Evolutionary conservation across 1,140 invertebrate species (phyloP), one percentile per base, ranked within the genome.

Genomic region (Atta texana): DNA sequence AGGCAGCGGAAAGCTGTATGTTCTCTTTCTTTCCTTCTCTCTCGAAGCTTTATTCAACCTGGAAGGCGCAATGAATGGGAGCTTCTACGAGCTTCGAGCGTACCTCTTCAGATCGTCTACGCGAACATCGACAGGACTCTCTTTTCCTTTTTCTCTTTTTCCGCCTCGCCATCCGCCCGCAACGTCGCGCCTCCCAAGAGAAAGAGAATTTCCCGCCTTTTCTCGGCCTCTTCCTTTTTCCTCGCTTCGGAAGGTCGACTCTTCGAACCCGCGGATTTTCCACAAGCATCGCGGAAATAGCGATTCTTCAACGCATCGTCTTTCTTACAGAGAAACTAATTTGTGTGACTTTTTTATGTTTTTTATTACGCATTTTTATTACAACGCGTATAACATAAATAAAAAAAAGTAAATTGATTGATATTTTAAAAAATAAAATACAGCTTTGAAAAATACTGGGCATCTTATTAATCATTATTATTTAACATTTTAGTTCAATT

Each of bases 31-130:
- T 18, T 49, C 74, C 34, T 44, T 12, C 39, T 12, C 44, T 24
- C 34, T 53, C 21, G 57, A 71, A 86, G 72, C 78, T 89, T 87
- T 87, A 87, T 89, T 87, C 87, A 88, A 68, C 69, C 39, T 75
- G 76, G 76, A 88, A 63, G 76, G 61, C 31, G 61, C 69, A 68
- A 86, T 87, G 76, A 88, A 76, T 88, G 85, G 87, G 31, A 81
- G 85, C 76, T 87, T 87, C 85, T 88, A 68, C 85, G 85, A 87
- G 69, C 68, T 49, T 63, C 59, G 53, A 75, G 64, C 53, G 24
- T 44, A 68, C 76, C 76, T 87, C 75, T 86, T 76, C 72, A 61
- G 49, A 85, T 34, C 61, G 44, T 85, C 76, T 72, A 81, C 75
- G 39, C 66, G 51, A 74, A 86, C 72, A 75, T 82, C 69, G 49